These are phyloP conservation scores for Pimpla rufipes DNA, from an alignment of 2,888 invertebrate species.

Conservation along the genomic window DNA sequence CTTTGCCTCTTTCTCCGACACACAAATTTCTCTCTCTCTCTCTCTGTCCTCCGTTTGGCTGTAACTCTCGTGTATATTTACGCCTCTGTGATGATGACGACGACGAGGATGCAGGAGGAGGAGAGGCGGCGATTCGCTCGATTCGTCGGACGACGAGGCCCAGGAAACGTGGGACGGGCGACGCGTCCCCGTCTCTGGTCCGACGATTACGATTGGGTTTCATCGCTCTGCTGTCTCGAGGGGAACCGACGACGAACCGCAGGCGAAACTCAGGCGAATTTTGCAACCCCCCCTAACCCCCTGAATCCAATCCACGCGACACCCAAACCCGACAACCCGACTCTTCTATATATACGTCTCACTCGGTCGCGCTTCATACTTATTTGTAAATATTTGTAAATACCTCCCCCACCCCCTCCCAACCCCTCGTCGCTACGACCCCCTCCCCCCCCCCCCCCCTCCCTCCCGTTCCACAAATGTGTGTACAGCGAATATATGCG, in stretches of 20 bases:
- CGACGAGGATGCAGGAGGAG: not conserved
- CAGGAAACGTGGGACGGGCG: slow-evolving; percentile 26
- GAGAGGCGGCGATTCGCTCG: slow-evolving; percentile 1
- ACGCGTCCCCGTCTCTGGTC: slow-evolving; percentile 19
- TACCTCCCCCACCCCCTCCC: slow-evolving; percentile 68
- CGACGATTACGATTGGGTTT: slow-evolving; percentile 64
- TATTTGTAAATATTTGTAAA: slow-evolving; percentile 83
- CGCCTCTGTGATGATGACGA: slow-evolving; percentile 43
- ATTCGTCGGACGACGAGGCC: slow-evolving; percentile 43
- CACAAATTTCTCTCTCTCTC: slow-evolving; percentile 5
- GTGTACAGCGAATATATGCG: slow-evolving; percentile 70
- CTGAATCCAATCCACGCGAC: not conserved
- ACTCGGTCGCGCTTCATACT: slow-evolving; percentile 62
- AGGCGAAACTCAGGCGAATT: not conserved
- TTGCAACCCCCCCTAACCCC: not conserved
- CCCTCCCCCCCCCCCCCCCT: no score
- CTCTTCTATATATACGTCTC: not conserved
- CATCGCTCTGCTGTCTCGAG: slow-evolving; percentile 48
- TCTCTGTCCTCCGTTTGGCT: no score
- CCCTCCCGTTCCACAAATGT: slow-evolving; percentile 40
- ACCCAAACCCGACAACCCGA: not conserved
- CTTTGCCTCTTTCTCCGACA: slow-evolving; percentile 33
- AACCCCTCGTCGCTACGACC: no score
- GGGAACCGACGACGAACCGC: slow-evolving; percentile 22
- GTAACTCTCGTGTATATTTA: slow-evolving; percentile 42